phyloP scores from a whole-genome alignment of 2,888 invertebrate genomes.

The Andrena minutula region DNA sequence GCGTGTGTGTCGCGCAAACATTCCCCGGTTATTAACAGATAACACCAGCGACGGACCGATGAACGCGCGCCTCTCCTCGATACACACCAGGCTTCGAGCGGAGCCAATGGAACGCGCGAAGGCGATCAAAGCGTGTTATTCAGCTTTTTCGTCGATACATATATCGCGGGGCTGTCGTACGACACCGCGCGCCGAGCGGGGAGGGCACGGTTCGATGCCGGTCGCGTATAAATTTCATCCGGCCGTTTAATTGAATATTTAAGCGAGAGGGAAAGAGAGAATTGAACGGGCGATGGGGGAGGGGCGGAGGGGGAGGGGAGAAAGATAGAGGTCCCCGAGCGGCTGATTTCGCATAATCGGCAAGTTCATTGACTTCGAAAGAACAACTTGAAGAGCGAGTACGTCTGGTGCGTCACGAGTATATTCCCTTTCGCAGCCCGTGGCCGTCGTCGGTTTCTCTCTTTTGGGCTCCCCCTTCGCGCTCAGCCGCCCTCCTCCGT shows the following conservation, averaged over 20 bases:
- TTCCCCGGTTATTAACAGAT: conserved; percentile 13
- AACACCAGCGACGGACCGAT: neutral
- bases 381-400: conserved; percentile 50
- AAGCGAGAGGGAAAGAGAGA: conserved; percentile 22
- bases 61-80: too few relatives aligned
- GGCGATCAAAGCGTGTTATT: conserved; percentile 18
- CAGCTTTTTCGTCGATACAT: conserved; percentile 21
- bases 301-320: neutral
- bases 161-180: too few relatives aligned
- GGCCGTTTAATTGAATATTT: conserved; percentile 61
- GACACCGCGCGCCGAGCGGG: neutral
- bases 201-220: conserved; percentile 5
- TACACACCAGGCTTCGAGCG: too few relatives aligned
- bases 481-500: conserved; percentile 13
- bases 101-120: too few relatives aligned
- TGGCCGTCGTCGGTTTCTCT: conserved; percentile 46
- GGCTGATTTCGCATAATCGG: conserved; percentile 64
- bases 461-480: conserved; percentile 35
- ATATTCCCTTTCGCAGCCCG: conserved; percentile 52
- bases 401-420: conserved; percentile 59
- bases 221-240: conserved; percentile 56
- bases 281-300: too few relatives aligned
- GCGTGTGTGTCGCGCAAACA: conserved; percentile 14
- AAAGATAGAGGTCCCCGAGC: conserved; percentile 13
- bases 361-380: conserved; percentile 62